Evolutionary conservation across 2,888 invertebrate genomes (phyloP), one percentile per base, ranked within the genome.

Genomic region (Periphyllus acericola): DNA sequence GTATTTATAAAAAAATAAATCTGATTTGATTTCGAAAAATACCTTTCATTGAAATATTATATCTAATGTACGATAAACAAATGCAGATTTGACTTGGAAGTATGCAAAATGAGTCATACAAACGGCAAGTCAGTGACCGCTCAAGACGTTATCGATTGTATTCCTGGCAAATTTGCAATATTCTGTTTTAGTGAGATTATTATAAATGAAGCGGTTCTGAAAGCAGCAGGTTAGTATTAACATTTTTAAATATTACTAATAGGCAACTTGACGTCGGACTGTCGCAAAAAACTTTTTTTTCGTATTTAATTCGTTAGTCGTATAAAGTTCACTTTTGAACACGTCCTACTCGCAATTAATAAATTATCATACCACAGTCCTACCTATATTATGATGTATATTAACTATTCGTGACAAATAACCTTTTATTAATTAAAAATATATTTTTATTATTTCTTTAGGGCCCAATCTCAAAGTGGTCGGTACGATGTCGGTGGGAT

Each of bases 401-500:
- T 0, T 66, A 34, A 9, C 3, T 17, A 52, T n/a, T 34, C 25
- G 60, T 60, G 25, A 25, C 6, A 60, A 6, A 21, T 21, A 60
- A 4, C 5, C 25, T 6, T 60, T 19, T 25, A 66, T 25, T 8
- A 32, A 32, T 68, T 25, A 68, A 68, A 46, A n/a, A 29, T 32
- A 11, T 36, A 79, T 36, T 25, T 55, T 25, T 17, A 86, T 71
- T 52, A 25, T 60, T 17, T 60, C 29, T 68, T 36, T 74, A 89
- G 89, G 89, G 40, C 66, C 81, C 21, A 88, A 74, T 71, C 90
- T 93, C 81, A 92, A 92, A 90, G 93, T 93, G 3, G 91, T 93
- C 55, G 92, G 92, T 19, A 93, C 93, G 2, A 92, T 93, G 92
- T 93, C 93, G 3, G 93, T 93, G 19, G 94, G 94, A 3, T 92